Evolutionary conservation across 1,140 invertebrate species (phyloP), one percentile per base, ranked within the genome.

Genomic region (Drosophila micromelanica): DNA sequence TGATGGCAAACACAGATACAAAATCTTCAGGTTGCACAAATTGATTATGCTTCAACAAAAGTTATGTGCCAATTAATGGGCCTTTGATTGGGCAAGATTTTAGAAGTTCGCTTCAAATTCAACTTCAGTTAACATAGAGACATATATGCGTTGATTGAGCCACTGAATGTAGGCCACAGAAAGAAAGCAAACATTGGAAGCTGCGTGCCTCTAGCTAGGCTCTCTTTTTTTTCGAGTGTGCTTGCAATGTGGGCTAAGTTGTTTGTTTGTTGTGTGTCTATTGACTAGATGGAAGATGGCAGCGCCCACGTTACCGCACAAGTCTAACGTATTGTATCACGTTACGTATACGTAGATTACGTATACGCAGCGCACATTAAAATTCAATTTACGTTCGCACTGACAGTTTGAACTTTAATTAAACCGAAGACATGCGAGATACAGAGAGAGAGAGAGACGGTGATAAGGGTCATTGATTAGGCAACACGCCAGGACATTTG

Each of bases 371-470:
- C 73, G 51, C 59, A 74, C 81, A 85, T 86, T 85, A 80, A 86
- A 85, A 81, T 86, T 81, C 78, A 86, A 81, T 81, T 86, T 87
- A 73, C 74, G 82, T 78, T 62, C 70, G 45, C 61, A 15, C 52
- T 84, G 80, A 84, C 80, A 82, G 76, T 79, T 73, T 79, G 80
- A 81, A 81, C 78, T 86, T 87, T 86, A 86, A 86, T 86, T 87
- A 86, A 81, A 78, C 65, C 38, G 52, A 46, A 23, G 56, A 35
- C 40, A 56, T 13, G 23, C 8, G 51, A 37, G 56, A 56, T 56
- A 23, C 45, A n/a, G n/a, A n/a, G n/a, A n/a, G n/a, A n/a, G 5
- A 3, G 48, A 42, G 37, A 32, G 15, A 11, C 46, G 68, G 45
- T 86, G 82, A 86, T 74, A 78, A 85, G 77, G 80, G 77, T 80